Conservation (phyloP, 2,888 invertebrate species). For the Melanchra persicariae region DNA sequence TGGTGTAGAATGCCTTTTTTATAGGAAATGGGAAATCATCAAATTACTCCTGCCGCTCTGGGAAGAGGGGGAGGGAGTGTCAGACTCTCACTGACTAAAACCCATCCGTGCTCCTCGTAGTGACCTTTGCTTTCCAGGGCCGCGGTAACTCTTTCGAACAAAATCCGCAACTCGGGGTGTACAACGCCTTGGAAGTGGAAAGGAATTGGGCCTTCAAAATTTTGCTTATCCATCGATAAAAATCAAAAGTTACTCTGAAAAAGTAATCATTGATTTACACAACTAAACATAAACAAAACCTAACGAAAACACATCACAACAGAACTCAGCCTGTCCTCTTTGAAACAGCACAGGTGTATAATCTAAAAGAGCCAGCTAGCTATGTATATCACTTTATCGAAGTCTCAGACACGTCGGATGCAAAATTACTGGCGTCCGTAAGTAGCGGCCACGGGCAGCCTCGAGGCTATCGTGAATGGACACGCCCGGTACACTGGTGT, state of each 20-base stretch:
- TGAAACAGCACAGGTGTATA: slow-evolving; percentile 61
- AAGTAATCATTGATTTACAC: not conserved
- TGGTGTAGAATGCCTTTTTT: too few species aligned
- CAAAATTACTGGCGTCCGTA: slow-evolving; percentile 67
- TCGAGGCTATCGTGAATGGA: slow-evolving; percentile 80
- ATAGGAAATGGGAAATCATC: too few species aligned
- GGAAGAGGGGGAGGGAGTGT: too few species aligned
- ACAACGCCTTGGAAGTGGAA: too few species aligned
- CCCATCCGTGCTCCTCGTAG: too few species aligned
- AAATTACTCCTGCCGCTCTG: too few species aligned
- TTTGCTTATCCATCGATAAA: too few species aligned
- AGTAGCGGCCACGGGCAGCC: slow-evolving; percentile 78
- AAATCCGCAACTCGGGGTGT: too few species aligned
- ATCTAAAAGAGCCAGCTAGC: slow-evolving; percentile 48
- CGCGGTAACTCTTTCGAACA: too few species aligned
- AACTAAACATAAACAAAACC: not conserved
- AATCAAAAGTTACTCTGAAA: slow-evolving; percentile 5
- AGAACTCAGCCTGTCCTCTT: slow-evolving; percentile 38
- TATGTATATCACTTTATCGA: slow-evolving; percentile 60
- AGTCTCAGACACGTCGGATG: slow-evolving; percentile 61
- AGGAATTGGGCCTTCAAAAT: too few species aligned
- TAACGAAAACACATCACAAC: not conserved
- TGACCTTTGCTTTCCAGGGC: too few species aligned
- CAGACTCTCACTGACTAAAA: too few species aligned
- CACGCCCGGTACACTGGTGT: slow-evolving; percentile 75